Conservation (phyloP, 2,797 vertebrate genomes). For the Syngnathus rostellatus region DNA sequence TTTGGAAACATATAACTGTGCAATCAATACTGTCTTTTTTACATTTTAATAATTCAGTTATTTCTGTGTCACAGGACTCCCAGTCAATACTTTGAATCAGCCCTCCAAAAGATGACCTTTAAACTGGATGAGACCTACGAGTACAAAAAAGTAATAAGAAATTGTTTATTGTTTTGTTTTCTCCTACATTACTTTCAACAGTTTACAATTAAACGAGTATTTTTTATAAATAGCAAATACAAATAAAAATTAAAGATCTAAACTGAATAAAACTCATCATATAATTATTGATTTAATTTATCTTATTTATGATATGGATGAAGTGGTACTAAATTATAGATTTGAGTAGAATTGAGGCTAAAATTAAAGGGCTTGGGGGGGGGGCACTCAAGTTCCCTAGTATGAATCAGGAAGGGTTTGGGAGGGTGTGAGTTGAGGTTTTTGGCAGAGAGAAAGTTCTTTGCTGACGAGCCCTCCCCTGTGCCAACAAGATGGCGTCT, state of each 20-base stretch:
- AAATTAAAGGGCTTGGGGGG: too few species aligned
- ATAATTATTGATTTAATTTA: too few species aligned
- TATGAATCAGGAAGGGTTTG: background rate
- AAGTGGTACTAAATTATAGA: background rate
- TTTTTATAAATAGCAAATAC: too few species aligned
- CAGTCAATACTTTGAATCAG: conserved; percentile 25
- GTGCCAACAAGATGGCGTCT: conserved; percentile 58
- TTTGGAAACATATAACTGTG: background rate
- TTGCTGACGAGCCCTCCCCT: conserved; percentile 63
- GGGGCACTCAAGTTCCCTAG: background rate
- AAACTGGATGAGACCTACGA: background rate
- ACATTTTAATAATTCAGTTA: conserved; percentile 42
- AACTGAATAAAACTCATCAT: background rate
- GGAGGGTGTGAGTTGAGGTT: background rate
- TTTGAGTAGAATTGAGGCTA: too few species aligned
- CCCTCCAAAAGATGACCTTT: conserved; percentile 13
- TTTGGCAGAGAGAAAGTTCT: background rate
- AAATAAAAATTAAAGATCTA: background rate
- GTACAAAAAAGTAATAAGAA: background rate
- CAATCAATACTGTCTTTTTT: background rate
- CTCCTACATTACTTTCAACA: too few species aligned
- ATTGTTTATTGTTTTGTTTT: too few species aligned
- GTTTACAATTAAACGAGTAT: too few species aligned
- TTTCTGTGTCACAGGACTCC: conserved; percentile 27
- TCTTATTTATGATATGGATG: too few species aligned